Conservation (phyloP, 2,797 vertebrate genomes). For the Urocyon cinereoargenteus region DNA sequence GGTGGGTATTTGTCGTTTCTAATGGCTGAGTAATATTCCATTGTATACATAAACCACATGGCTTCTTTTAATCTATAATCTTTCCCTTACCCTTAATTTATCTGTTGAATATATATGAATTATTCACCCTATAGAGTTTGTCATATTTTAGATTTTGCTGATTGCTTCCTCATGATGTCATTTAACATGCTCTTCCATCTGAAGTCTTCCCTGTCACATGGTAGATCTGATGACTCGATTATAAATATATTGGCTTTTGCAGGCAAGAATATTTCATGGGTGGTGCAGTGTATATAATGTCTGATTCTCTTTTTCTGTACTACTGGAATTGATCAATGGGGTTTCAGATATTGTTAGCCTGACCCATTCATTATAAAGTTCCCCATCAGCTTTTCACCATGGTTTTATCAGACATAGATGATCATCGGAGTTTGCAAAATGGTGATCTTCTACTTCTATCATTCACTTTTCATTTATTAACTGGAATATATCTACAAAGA, state of each 20-base stretch:
- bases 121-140: neutral
- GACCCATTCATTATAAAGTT: neutral
- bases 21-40: no score
- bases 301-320: neutral
- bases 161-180: neutral
- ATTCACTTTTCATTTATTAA: neutral
- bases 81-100: neutral
- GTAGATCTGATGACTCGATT: neutral
- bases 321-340: neutral
- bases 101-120: neutral
- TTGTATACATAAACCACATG: no score
- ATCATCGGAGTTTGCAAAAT: neutral
- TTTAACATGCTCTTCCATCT: neutral
- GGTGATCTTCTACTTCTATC: neutral
- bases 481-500: neutral
- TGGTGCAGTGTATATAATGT: neutral
- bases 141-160: neutral
- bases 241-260: neutral
- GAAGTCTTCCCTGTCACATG: neutral
- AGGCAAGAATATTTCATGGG: neutral
- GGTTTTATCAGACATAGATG: neutral
- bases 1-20: no score
- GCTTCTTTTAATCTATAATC: neutral
- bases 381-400: neutral
- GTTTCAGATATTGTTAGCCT: neutral